A percentile compares a stretch with the other conserved stretches of the same genome.
phyloP scores from a whole-genome alignment of 2,797 vertebrate species.

The Amblyraja radiata region DNA sequence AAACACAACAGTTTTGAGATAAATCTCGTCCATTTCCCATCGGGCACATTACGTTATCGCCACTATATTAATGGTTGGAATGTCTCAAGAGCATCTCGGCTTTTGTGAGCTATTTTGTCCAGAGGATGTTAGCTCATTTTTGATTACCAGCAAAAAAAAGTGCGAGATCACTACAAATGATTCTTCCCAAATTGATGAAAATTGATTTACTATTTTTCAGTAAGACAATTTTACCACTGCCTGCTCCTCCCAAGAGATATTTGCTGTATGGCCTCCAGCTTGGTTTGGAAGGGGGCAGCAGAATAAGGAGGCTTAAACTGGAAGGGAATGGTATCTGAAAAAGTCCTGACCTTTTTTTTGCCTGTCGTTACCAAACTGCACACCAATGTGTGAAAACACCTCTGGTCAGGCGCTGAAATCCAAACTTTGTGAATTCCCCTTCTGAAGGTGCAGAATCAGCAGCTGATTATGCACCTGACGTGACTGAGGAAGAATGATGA shows the following conservation, averaged over 20 bases:
- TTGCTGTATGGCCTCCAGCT: neutral
- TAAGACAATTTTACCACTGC: neutral
- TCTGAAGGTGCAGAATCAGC: too few relatives aligned
- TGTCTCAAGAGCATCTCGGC: neutral
- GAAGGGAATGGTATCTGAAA: too few relatives aligned
- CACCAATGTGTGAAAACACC: too few relatives aligned
- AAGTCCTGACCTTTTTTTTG: too few relatives aligned
- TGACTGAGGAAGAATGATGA: too few relatives aligned
- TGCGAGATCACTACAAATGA: neutral
- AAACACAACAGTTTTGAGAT: conserved; percentile 12
- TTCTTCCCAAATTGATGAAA: too few relatives aligned
- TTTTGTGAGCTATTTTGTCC: neutral
- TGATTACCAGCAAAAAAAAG: neutral
- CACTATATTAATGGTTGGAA: neutral
- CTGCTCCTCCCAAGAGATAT: neutral
- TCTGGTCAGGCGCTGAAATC: too few relatives aligned
- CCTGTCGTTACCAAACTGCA: too few relatives aligned
- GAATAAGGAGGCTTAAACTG: neutral
- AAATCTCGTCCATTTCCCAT: neutral
- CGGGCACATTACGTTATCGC: neutral
- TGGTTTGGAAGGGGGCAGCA: neutral
- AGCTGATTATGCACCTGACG: too few relatives aligned
- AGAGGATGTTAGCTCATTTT: neutral
- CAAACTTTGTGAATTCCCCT: too few relatives aligned
- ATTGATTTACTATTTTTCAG: too few relatives aligned